Conservation (phyloP, 2,888 invertebrate species). For the Dascillus cervinus region DNA sequence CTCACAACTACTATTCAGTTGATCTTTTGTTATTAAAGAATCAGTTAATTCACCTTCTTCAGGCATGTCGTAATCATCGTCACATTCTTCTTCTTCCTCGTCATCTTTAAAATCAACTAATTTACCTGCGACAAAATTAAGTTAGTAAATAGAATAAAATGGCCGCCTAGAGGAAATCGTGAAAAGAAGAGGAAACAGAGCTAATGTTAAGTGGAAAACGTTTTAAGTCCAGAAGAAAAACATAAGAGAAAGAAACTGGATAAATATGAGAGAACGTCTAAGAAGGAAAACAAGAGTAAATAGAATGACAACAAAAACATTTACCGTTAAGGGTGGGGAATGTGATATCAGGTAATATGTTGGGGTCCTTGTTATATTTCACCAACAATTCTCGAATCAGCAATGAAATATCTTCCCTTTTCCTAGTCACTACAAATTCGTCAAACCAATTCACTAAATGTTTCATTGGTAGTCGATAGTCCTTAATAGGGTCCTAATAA, state of each 20-base stretch:
- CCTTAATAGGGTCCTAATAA: conserved; percentile 66
- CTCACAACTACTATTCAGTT: no score
- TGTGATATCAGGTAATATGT: conserved; percentile 60
- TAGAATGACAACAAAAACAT: no score
- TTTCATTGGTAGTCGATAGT: conserved; percentile 77
- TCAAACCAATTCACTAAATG: conserved; percentile 81
- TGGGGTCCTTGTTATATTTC: conserved; percentile 60
- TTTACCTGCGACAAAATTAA: conserved; percentile 44
- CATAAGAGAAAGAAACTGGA: no score
- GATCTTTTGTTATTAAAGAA: no score
- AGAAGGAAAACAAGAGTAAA: no score
- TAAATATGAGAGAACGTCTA: no score
- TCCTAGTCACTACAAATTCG: conserved; percentile 71
- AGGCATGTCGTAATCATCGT: conserved; percentile 16
- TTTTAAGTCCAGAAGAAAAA: no score
- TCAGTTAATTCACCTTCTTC: conserved; percentile 25
- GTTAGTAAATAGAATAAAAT: no score
- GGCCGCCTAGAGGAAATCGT: no score
- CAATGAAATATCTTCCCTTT: conserved; percentile 78
- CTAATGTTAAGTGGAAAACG: no score
- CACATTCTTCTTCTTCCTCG: conserved; percentile 16
- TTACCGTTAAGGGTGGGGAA: conserved; percentile 72
- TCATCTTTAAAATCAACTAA: conserved; percentile 37
- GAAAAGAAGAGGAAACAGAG: no score
- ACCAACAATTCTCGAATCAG: conserved; percentile 69